Evolutionary conservation across 2,113 vertebrate species (phyloP), one percentile per base, ranked within the genome.

Genomic region (Heteronetta atricapilla): DNA sequence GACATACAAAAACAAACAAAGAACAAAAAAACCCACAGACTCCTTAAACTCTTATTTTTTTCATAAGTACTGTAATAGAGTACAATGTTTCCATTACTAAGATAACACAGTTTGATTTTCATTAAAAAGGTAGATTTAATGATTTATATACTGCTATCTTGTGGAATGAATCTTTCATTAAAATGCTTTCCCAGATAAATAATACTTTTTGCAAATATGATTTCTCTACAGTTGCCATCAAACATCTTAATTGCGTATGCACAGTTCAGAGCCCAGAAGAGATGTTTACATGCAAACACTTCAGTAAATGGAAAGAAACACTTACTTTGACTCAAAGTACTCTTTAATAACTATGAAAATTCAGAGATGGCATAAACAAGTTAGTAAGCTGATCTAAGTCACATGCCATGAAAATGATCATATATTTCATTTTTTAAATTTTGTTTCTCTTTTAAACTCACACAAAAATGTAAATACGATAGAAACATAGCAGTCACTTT

Each of bases 41-140:
- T 67, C 21, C 7, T 84, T 74, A 42, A 66, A 36, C 5, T 60
- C 33, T 29, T 34, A 5, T 46, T 62, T 86, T 94, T 91, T 93
- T 64, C 44, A 46, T 76, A 76, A 67, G 68, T 53, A 4, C 4
- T 1, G 0, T 73, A 86, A 66, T 3, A 50, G 26, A 78, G 76
- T 29, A 63, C 34, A 36, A 55, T 74, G 12, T 3, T 80, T 85
- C 31, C 48, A 13, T 73, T 85, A 29, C 18, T 46, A 72, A 72
- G 56, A 67, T 28, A 84, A 48, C 26, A 69, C 26, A 74, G 36
- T 26, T 85, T 90, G 5, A 74, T 92, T 95, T 92, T 31, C 44
- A 74, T 80, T 86, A 70, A 16, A 92, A 69, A 90, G 34, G 56
- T 7, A 64, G 44, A 86, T 63, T 77, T 88, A 64, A 83, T 46